Evolutionary conservation across 2,888 invertebrate species (phyloP), one percentile per base, ranked within the genome.

Genomic region (Cephus pygmeus): DNA sequence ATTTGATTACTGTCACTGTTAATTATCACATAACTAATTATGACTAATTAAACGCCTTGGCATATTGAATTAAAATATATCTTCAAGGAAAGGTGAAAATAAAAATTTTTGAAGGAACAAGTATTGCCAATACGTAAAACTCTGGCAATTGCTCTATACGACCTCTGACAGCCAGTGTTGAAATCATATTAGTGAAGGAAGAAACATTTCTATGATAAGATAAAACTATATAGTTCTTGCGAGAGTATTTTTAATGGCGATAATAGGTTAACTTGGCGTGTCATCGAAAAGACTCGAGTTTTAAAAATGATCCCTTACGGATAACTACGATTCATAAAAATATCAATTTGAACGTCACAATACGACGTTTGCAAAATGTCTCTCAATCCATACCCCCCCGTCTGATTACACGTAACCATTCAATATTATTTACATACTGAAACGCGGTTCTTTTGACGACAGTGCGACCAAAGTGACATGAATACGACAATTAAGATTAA

Each of bases 321-420:
- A 56, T 56, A 56, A 23, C 56, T 77, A 73, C 56, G 73, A 34
- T 73, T 77, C 77, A 77, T 77, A 77, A 77, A 77, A 77, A 77
- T 77, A 77, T 77, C 30, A 34, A 77, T 73, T 56, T 71, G 12
- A 71, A 71, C 71, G 33, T 71, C 71, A 71, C 71, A 23, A 12
- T 12, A 33, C 3, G 15, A 71, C 71, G 56, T 56, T 56, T 56
- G 9, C 56, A 56, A 23, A 56, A 56, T 56, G 2, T 23, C 23
- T 56, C 56, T 23, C 9, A 4, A 23, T 23, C 11, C 12, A 30
- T 71, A 33, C 71, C 33, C 31, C 33, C 33, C 11, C 1, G 31
- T 69, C 30, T 23, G 71, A 15, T 34, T 31, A 12, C 34, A 71
- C 9, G 12, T 71, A 31, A 33, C 31, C 71, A 31, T 71, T 71